Evolutionary conservation across 2,113 vertebrate species (phyloP).

Genomic region (Plestiodon gilberti): DNA sequence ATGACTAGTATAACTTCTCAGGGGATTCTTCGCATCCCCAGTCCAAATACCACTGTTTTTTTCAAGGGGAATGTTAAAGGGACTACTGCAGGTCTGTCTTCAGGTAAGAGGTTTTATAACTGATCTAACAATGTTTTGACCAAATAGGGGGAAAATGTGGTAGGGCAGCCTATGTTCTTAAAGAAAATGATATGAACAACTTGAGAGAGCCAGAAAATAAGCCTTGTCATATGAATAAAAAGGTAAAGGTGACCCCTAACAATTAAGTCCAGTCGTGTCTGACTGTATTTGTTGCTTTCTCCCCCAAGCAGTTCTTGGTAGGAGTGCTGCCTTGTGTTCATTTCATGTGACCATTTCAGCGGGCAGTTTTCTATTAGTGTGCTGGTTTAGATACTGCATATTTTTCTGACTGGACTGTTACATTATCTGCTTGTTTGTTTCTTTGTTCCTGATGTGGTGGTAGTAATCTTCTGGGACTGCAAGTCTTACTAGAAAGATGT

Average conservation of each 20-base stretch:
- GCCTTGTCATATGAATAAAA: background rate
- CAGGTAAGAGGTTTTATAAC: background rate
- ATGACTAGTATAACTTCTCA: background rate
- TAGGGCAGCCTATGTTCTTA: background rate
- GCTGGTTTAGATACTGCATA: background rate
- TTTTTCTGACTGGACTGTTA: background rate
- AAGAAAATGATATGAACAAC: background rate
- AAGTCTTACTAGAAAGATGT: slow-evolving; percentile 16
- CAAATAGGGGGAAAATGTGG: background rate
- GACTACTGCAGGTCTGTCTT: background rate
- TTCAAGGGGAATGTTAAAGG: background rate
- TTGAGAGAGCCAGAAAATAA: background rate
- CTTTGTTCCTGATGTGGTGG: background rate
- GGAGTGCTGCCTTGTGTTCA: background rate
- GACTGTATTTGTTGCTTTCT: background rate
- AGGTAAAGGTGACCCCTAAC: no score
- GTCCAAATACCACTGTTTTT: background rate
- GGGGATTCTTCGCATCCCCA: background rate
- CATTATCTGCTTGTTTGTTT: slow-evolving; percentile 2
- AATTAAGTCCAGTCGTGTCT: no score
- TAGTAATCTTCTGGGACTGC: slow-evolving; percentile 38
- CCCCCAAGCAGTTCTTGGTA: background rate
- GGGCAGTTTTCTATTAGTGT: background rate
- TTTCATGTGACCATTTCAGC: background rate
- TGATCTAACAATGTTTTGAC: background rate